Base-by-base conservation (phyloP, 2,888 invertebrate species). In the Pollenia labialis region DNA sequence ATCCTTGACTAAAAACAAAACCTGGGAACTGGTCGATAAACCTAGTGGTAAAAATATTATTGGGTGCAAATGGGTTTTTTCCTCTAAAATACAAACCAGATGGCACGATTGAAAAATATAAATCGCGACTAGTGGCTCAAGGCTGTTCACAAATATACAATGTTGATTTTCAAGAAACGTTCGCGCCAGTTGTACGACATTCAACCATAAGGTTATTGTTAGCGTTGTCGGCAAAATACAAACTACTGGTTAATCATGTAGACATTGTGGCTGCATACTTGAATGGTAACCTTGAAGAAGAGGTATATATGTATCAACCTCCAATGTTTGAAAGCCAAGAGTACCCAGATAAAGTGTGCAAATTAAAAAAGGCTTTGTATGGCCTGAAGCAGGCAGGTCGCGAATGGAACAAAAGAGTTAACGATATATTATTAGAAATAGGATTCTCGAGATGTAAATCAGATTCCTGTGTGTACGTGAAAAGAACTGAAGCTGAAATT, bases 311-410 rank as follows among this genome's bases (percentile, higher is more conserved):
- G 83, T 16, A 10, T 8, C 56, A 56, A 18, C 56, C 56, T 1
- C 1, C 1, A 23, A 1, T 23, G 18, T 23, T 23, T 23, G 18
- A 23, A 23, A 23, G 18, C 18, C 18, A 23, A 23, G 18, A 23
- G 18, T 23, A 23, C 18, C 68, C 82, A 16, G 32, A 56, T 12
- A 81, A 86, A 69, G 69, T 88, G 16, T 66, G 85, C 12, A 85
- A 75, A 48, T 56, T 88, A 14, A 23, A 83, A 7, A 89, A 88
- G 44, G 83, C 88, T 12, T 81, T 89, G 18, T 89, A 88, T 72
- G 88, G 89, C 8, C 54, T 89, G 4, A 89, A 89, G 56, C 89
- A 89, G 46, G 85, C 88, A 12, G 88, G 85, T 18, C 74, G 86
- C 10, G 12, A 77, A 16, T 71, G 52, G 69, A 16, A 71, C 18